Conservation (phyloP, 2,113 vertebrate species). For the Mormoops blainvillei region DNA sequence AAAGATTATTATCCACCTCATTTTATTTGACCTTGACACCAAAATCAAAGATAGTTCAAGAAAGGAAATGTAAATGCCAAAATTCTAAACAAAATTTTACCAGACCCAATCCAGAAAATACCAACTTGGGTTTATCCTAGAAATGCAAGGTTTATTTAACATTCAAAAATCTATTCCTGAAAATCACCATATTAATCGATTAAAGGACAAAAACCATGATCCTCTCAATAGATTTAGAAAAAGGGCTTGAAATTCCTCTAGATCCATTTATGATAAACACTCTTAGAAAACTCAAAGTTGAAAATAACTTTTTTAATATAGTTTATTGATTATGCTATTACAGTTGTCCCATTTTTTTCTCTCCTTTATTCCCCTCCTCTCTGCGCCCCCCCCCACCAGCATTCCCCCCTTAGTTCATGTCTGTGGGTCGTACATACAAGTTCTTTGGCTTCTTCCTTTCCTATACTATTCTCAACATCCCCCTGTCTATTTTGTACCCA, state of each 20-base stretch:
- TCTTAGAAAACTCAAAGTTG: no score
- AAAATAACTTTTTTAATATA: neutral
- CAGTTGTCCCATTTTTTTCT: no score
- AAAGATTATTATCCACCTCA: neutral
- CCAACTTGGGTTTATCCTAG: neutral
- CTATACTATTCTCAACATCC: no score
- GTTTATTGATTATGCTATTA: no score
- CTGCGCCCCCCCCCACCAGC: no score
- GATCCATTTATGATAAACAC: neutral
- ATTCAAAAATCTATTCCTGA: neutral
- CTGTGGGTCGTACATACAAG: no score
- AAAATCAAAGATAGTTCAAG: neutral
- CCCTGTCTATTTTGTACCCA: no score
- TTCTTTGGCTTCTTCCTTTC: no score
- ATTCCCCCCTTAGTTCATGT: no score
- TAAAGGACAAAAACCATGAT: neutral
- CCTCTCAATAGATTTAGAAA: neutral
- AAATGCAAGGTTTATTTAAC: neutral
- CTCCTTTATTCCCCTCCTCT: no score
- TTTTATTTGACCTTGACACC: neutral
- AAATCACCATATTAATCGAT: neutral
- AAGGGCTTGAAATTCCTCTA: neutral
- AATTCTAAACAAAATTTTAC: neutral
- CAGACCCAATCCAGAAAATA: neutral
- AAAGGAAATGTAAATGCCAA: neutral